Evolutionary conservation across 2,888 invertebrate species (phyloP).

Genomic region (Meandrusa payeni): DNA sequence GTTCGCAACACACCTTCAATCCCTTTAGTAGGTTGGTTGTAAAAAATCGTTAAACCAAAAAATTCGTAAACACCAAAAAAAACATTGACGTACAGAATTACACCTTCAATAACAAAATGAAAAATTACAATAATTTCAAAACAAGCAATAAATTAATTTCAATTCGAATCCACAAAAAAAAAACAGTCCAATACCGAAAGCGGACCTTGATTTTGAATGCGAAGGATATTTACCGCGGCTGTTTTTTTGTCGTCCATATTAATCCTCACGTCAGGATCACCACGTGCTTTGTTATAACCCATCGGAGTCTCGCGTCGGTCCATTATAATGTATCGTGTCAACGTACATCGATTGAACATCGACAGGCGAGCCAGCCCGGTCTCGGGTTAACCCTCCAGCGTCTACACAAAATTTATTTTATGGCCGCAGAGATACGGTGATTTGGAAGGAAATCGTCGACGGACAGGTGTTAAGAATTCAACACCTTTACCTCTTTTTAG

Average conservation of each 20-base stretch:
- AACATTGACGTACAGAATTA: no score
- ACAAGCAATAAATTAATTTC: constrained; percentile 21
- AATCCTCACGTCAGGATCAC: constrained; percentile 78
- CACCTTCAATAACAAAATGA: no score
- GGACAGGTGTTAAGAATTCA: constrained; percentile 79
- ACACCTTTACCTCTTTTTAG: constrained; percentile 70
- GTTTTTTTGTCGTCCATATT: constrained; percentile 74
- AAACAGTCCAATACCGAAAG: constrained; percentile 33
- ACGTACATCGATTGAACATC: constrained; percentile 78
- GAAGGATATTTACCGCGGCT: constrained; percentile 53
- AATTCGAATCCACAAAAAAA: constrained; percentile 12
- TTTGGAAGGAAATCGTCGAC: constrained; percentile 74
- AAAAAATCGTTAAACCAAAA: no score
- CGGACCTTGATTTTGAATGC: constrained; percentile 65
- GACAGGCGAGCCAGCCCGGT: constrained; percentile 58
- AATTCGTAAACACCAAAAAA: no score
- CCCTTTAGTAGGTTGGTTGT: no score
- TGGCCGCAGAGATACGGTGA: constrained; percentile 76
- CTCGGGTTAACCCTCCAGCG: constrained; percentile 73
- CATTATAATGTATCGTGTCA: constrained; percentile 80
- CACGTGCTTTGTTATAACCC: constrained; percentile 77
- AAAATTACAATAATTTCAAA: constrained; percentile 16
- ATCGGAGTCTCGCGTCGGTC: constrained; percentile 67
- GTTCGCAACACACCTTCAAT: no score
- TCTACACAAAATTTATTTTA: constrained; percentile 79